Evolutionary conservation across 2,888 invertebrate genomes (phyloP).

Genomic region (Perizoma affinitatum): DNA sequence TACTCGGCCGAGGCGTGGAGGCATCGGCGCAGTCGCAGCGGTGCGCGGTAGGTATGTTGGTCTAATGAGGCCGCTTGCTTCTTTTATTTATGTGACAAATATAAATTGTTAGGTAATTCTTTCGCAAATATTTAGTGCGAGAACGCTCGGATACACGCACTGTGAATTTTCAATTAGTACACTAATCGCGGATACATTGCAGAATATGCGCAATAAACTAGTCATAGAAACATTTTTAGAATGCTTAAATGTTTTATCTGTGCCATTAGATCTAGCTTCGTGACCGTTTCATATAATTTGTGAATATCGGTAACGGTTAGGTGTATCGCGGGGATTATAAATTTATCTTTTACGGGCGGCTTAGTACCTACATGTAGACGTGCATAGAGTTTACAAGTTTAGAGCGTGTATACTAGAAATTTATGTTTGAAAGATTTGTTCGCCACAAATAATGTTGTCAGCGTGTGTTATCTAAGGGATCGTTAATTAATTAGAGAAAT

Average conservation of each 20-base stretch:
- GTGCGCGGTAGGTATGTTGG: constrained; percentile 39
- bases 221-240: constrained; percentile 55
- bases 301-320: constrained; percentile 52
- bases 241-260: constrained; percentile 45
- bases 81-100: constrained; percentile 80
- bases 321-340: constrained; percentile 55
- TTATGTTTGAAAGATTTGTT: constrained; percentile 83
- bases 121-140: constrained; percentile 70
- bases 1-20: constrained; percentile 13
- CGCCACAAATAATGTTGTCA: constrained; percentile 84
- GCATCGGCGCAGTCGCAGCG: constrained; percentile 29
- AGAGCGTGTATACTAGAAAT: constrained; percentile 79
- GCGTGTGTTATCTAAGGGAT: constrained; percentile 81
- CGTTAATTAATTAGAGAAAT: constrained; percentile 85
- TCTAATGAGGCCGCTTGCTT: constrained; percentile 74
- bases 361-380: constrained; percentile 57
- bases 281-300: constrained; percentile 51
- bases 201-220: constrained; percentile 56
- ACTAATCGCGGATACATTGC: constrained; percentile 54
- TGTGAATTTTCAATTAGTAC: constrained; percentile 63
- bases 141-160: constrained; percentile 54
- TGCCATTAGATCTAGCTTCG: constrained; percentile 39
- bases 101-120: constrained; percentile 71
- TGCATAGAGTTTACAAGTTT: constrained; percentile 79
- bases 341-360: constrained; percentile 65